A percentile compares a stretch with the other conserved stretches of the same genome.
Evolutionary conservation across 2,888 invertebrate genomes (phyloP).

Genomic region (Erynnis tages): DNA sequence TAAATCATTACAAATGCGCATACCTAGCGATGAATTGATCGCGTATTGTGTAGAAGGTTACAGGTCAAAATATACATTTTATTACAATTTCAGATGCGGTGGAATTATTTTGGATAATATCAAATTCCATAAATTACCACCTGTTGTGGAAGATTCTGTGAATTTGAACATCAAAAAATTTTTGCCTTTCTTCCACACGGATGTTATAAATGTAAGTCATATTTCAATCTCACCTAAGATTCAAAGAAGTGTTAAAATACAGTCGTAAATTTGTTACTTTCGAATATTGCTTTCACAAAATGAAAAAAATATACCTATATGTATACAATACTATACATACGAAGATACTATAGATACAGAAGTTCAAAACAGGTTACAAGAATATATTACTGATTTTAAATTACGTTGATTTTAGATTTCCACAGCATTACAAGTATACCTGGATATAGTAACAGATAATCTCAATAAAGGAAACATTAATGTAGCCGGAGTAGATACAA

Average conservation of each 20-base stretch:
- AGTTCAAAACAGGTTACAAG: too few species aligned
- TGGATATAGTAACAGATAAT: conserved; percentile 7
- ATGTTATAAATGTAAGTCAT: conserved; percentile 6
- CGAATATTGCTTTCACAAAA: too few species aligned
- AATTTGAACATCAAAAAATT: conserved; percentile 2
- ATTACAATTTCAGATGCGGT: conserved; percentile 44
- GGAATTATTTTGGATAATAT: conserved; percentile 44
- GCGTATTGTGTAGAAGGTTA: neutral
- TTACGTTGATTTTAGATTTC: conserved; percentile 2
- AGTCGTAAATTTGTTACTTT: too few species aligned
- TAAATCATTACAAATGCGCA: neutral
- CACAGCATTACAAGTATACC: neutral
- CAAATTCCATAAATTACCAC: conserved; percentile 36
- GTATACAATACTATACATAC: too few species aligned
- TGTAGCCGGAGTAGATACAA: neutral
- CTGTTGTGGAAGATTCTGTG: conserved; percentile 16
- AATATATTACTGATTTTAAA: neutral
- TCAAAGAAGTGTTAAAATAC: too few species aligned
- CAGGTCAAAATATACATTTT: neutral
- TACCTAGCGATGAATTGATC: too few species aligned
- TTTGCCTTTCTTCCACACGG: neutral
- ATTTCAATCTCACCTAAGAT: too few species aligned
- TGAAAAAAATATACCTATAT: too few species aligned
- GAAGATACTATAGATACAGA: too few species aligned
- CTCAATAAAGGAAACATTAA: neutral